Evolutionary conservation across 2,888 invertebrate species (phyloP), one percentile per base, ranked within the genome.

Genomic region (Caenorhabditis imperialis): DNA sequence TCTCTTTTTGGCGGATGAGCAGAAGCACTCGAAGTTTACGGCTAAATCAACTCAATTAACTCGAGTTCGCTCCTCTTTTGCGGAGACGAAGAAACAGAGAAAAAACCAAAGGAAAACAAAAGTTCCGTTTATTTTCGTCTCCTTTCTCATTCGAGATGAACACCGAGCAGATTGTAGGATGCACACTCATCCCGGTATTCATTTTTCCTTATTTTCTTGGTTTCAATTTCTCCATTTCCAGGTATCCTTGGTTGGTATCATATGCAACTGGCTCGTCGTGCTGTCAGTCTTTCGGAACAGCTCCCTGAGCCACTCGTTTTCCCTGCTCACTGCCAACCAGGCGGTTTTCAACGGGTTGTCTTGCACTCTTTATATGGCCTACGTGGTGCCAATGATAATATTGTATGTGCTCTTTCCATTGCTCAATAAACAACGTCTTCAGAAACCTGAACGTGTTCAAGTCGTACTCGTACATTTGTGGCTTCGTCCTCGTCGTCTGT

Each of bases 191-290:
- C 10, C 47, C 47, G 47, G 25, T 27, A 42, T 18, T 16, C 20
- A 5, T 20, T 42, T 7, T 18, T 18, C 16, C 30, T n/a, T 30
- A 7, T 30, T 10, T 30, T 6, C 10, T 7, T 30, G 10, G 10
- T 7, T 7, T 7, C 10, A 10, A 30, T 7, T 7, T 30, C n/a
- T n/a, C n/a, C n/a, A 20, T 55, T 33, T n/a, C n/a, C 30, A 55
- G 55, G n/a, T 44, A 3, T 30, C 44, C 7, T 4, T 55, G 4
- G 35, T 55, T 20, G 55, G 55, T 8, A 18, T 33, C 14, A 12
- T 55, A 2, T 55, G 44, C 33, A 55, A 55, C 22, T 55, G 44
- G 55, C 30, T 27, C 1, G 44, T 55, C 14, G 27, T 55, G n/a
- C 18, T 30, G n/a, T 30, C 44, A 3, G 33, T 35, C 14, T 33